These are phyloP conservation scores for Dinoponera quadriceps DNA, from an alignment of 1,140 invertebrate species.

Conservation along the genomic window DNA sequence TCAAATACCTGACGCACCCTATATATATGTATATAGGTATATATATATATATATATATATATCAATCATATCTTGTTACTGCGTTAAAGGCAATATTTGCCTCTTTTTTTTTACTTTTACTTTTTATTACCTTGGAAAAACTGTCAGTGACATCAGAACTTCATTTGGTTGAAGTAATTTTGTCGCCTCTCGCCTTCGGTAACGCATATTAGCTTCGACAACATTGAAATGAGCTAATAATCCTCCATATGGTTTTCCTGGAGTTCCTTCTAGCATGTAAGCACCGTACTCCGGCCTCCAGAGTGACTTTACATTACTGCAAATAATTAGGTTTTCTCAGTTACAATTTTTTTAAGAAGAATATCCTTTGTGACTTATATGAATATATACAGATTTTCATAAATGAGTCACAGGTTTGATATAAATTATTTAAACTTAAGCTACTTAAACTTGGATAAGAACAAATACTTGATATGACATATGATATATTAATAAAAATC, in stretches of 20 bases:
- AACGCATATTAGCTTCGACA: slow-evolving; percentile 98
- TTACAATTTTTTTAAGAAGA: neutral
- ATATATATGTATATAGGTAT: too few relatives aligned
- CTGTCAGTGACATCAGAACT: slow-evolving; percentile 95
- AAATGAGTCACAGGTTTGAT: neutral
- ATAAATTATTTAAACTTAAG: neutral
- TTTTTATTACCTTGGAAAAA: slow-evolving; percentile 93
- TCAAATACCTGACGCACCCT: too few relatives aligned
- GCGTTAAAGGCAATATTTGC: too few relatives aligned
- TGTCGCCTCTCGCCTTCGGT: slow-evolving; percentile 94
- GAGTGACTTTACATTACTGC: slow-evolving; percentile 91
- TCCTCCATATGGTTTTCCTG: slow-evolving; percentile 97
- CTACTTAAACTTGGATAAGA: too few relatives aligned
- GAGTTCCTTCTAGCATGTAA: slow-evolving; percentile 99
- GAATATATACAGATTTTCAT: neutral
- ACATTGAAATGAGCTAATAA: slow-evolving; percentile 98
- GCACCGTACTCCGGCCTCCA: slow-evolving; percentile 99
- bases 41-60: too few relatives aligned
- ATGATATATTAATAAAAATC: too few relatives aligned
- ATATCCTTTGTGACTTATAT: neutral
- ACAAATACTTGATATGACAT: too few relatives aligned
- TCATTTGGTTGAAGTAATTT: slow-evolving; percentile 92
- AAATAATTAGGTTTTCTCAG: slow-evolving; percentile 60
- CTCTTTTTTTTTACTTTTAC: neutral
- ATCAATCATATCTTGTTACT: too few relatives aligned